phyloP scores from a whole-genome alignment of 2,888 invertebrate genomes.

The Nomada ruficornis region DNA sequence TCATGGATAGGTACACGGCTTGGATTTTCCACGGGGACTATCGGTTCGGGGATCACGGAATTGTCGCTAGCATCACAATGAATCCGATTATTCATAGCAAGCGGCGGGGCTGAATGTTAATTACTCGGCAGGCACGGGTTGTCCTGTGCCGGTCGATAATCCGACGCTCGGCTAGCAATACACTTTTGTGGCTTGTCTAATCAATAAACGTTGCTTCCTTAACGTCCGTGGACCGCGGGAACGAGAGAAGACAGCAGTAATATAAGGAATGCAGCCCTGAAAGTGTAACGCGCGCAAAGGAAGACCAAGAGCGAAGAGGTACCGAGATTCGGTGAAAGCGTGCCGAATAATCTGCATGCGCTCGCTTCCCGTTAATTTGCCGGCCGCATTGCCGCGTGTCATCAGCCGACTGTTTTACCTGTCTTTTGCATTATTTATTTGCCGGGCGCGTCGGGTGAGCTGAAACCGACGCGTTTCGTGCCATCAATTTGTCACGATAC shows the following conservation, averaged over 20 bases:
- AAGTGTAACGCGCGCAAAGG: conserved; percentile 24
- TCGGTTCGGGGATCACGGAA: conserved; percentile 24
- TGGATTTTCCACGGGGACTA: conserved; percentile 32
- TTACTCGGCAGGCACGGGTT: neutral
- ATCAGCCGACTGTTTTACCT: conserved; percentile 29
- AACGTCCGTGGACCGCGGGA: too few relatives aligned
- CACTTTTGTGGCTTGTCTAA: too few relatives aligned
- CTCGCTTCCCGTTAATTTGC: conserved; percentile 41
- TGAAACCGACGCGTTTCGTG: conserved; percentile 3
- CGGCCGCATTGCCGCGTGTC: conserved; percentile 10
- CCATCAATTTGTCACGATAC: neutral
- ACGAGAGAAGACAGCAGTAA: too few relatives aligned
- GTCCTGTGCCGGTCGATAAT: neutral
- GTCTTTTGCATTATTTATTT: conserved; percentile 27
- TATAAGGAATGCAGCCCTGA: neutral
- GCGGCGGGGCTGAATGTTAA: conserved; percentile 17
- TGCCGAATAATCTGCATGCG: conserved; percentile 43
- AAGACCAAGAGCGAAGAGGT: conserved; percentile 6
- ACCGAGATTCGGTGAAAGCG: conserved; percentile 56
- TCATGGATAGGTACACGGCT: conserved; percentile 27
- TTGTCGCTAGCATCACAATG: conserved; percentile 35
- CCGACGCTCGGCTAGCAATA: neutral
- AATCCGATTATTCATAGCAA: conserved; percentile 19
- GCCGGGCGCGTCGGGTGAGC: neutral
- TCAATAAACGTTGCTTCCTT: too few relatives aligned